phyloP scores from a whole-genome alignment of 2,888 invertebrate genomes.

The Lithophane socia region DNA sequence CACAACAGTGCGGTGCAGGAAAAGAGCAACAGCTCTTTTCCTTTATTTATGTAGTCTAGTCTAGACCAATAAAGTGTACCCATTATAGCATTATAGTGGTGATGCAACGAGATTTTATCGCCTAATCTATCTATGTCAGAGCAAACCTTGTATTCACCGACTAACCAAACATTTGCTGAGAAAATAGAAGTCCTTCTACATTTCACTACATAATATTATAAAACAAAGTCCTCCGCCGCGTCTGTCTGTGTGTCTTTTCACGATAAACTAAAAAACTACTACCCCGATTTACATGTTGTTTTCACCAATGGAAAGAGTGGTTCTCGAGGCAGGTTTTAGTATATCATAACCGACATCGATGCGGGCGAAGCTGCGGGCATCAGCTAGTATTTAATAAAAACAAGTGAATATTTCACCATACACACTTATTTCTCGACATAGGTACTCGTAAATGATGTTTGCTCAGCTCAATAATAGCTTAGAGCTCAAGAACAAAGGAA shows the following conservation, averaged over 20 bases:
- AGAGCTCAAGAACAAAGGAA: slow-evolving; percentile 68
- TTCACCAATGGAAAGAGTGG: no score
- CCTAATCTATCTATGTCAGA: background rate
- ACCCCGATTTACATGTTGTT: no score
- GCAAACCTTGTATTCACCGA: background rate
- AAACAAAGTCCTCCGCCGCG: no score
- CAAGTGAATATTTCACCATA: background rate
- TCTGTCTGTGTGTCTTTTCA: no score
- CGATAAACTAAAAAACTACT: no score
- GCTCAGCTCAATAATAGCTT: slow-evolving; percentile 21
- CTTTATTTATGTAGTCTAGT: slow-evolving; percentile 13
- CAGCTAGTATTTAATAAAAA: background rate
- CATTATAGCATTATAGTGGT: slow-evolving; percentile 3
- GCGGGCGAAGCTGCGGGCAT: no score
- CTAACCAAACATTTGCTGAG: background rate
- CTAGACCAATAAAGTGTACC: background rate
- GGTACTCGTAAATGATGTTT: slow-evolving; percentile 7
- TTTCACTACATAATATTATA: no score
- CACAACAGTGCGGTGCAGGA: no score
- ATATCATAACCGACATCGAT: no score
- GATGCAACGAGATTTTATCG: background rate
- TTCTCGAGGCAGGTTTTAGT: no score
- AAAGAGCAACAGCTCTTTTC: no score
- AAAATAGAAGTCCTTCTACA: background rate
- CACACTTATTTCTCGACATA: background rate